A percentile compares a stretch with the other conserved stretches of the same genome.
Conservation (phyloP, 2,888 invertebrate genomes). For the Chelonus formosanus region DNA sequence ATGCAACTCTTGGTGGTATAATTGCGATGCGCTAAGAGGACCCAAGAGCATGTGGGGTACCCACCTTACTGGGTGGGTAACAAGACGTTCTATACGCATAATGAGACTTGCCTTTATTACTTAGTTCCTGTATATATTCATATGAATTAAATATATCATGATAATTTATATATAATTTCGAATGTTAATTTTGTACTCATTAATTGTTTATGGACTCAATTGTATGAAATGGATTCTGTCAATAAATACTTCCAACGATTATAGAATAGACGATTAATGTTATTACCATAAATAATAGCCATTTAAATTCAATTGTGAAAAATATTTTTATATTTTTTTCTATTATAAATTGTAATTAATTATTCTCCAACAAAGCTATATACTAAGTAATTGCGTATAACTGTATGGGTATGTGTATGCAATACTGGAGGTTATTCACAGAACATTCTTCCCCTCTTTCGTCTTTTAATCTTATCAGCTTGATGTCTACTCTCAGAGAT, state of each 20-base stretch:
- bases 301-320: no score
- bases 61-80: conserved; percentile 14
- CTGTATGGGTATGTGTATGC: conserved; percentile 3
- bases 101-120: conserved; percentile 40
- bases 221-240: no score
- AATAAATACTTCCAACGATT: no score
- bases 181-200: no score
- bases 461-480: conserved; percentile 42
- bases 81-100: conserved; percentile 33
- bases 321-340: no score
- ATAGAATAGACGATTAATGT: no score
- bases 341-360: no score
- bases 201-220: no score
- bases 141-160: background rate
- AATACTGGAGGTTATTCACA: conserved; percentile 24
- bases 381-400: conserved; percentile 36
- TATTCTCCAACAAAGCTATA: background rate
- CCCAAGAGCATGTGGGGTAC: background rate
- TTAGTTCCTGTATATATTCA: conserved; percentile 31
- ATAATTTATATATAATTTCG: no score
- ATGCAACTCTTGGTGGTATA: conserved; percentile 34
- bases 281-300: no score
- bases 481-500: conserved; percentile 43
- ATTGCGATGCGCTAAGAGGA: conserved; percentile 23
- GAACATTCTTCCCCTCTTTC: conserved; percentile 19